Conservation (phyloP, 2,113 vertebrate species). For the Rhinopithecus roxellana region DNA sequence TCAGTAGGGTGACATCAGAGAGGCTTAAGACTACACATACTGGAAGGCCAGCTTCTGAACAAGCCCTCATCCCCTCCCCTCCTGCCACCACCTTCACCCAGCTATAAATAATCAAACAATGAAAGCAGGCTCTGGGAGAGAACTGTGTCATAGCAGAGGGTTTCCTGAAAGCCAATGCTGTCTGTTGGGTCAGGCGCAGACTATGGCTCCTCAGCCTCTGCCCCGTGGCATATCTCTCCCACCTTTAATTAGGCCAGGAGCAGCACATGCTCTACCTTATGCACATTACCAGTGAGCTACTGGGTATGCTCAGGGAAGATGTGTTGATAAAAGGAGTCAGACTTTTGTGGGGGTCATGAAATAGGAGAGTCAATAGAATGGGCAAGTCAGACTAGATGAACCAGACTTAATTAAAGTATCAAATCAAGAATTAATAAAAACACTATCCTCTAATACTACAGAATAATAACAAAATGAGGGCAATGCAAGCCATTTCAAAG, state of each 20-base stretch:
- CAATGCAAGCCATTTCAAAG: neutral
- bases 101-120: neutral
- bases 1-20: neutral
- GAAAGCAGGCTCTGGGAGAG: neutral
- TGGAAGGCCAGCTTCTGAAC: neutral
- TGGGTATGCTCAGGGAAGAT: neutral
- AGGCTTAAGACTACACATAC: neutral
- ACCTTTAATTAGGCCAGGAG: neutral
- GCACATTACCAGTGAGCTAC: neutral
- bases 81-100: too few species aligned
- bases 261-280: fast-evolving
- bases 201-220: neutral
- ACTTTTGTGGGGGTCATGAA: neutral
- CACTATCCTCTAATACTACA: neutral
- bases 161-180: neutral
- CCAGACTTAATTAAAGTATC: neutral
- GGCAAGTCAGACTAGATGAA: neutral
- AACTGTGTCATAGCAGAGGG: neutral
- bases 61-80: too few species aligned
- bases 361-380: neutral
- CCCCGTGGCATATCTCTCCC: too few species aligned
- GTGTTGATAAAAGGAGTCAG: neutral
- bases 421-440: neutral
- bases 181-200: neutral
- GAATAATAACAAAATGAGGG: neutral